These are phyloP conservation scores for Serranus cabrilla DNA, from an alignment of 2,797 vertebrate species.

Conservation along the genomic window DNA sequence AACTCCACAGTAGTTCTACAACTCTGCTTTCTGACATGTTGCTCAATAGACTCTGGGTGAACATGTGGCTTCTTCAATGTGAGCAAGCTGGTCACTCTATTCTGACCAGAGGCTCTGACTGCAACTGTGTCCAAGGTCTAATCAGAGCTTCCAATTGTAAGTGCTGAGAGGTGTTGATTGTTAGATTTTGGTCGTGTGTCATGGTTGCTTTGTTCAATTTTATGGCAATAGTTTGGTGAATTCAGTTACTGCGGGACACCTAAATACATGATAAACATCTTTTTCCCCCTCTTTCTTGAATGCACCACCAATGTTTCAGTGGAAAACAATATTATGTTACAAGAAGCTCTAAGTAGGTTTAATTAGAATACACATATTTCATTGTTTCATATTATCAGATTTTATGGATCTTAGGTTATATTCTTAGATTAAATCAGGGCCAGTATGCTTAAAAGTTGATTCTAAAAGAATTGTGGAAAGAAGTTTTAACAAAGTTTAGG, in stretches of 20 bases:
- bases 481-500: neutral
- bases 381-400: neutral
- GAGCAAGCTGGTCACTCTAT: neutral
- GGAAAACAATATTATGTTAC: no score
- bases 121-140: neutral
- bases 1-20: conserved; percentile 26
- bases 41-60: conserved; percentile 22
- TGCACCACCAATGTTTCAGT: no score
- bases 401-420: neutral
- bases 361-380: neutral
- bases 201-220: neutral
- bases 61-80: conserved; percentile 1
- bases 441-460: neutral
- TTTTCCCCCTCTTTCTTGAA: no score
- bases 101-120: neutral
- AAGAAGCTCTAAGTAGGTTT: no score
- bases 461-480: neutral
- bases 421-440: neutral
- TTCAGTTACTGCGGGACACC: neutral
- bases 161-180: neutral
- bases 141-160: neutral
- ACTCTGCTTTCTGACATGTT: conserved; percentile 21
- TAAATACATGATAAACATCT: no score
- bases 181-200: neutral
- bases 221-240: neutral